Evolutionary conservation across 2,113 vertebrate genomes (phyloP).

Genomic region (Larimichthys polyactis): DNA sequence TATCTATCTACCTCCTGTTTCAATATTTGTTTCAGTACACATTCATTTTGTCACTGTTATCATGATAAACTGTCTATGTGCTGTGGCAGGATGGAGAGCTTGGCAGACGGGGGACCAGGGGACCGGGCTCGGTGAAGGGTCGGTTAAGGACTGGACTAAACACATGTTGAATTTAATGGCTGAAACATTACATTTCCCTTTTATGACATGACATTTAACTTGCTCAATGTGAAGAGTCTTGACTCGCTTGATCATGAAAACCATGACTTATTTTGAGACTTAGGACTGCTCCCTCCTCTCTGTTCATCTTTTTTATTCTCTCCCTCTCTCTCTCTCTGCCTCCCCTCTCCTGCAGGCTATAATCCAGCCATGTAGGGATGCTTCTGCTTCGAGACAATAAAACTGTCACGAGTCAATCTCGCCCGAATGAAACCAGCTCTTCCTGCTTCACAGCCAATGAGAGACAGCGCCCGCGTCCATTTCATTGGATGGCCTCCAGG

Average conservation of each 20-base stretch:
- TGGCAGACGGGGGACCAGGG: background rate
- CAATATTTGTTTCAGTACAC: no score
- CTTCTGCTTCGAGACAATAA: conserved; percentile 53
- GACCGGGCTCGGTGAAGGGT: background rate
- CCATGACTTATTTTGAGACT: background rate
- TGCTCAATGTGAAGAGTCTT: background rate
- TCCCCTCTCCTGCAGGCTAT: conserved; percentile 25
- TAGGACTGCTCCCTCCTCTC: conserved; percentile 11
- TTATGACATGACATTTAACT: background rate
- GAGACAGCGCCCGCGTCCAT: conserved; percentile 10
- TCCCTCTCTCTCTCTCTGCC: background rate
- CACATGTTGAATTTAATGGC: background rate
- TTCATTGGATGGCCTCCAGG: conserved; percentile 67
- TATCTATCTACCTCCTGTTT: no score
- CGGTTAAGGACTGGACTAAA: background rate
- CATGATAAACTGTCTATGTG: background rate
- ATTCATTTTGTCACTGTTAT: background rate
- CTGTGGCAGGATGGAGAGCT: background rate
- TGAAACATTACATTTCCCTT: background rate
- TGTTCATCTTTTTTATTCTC: conserved; percentile 23
- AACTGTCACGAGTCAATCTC: conserved; percentile 72
- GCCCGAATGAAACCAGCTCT: conserved; percentile 57
- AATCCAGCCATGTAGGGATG: conserved; percentile 59
- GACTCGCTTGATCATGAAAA: background rate
- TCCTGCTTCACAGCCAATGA: conserved; percentile 59